A percentile compares a stretch with the other conserved stretches of the same genome.
Conservation (phyloP, 2,888 invertebrate species). For the Escarpia spicata region DNA sequence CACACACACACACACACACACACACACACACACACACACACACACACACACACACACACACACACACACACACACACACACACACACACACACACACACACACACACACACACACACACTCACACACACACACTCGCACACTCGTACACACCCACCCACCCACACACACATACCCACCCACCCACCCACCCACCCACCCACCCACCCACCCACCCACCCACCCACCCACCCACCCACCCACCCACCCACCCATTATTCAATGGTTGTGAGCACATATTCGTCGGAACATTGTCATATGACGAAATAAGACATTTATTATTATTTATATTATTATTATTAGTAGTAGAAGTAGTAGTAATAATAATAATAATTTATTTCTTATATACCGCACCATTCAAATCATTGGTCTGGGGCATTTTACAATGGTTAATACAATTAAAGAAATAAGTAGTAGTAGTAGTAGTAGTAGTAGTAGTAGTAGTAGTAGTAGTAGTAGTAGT, state of each 20-base stretch:
- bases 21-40: background rate
- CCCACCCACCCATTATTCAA: too few species aligned
- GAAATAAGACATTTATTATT: too few species aligned
- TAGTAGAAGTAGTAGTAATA: too few species aligned
- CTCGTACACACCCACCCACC: background rate
- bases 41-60: background rate
- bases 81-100: background rate
- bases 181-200: background rate
- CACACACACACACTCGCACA: background rate
- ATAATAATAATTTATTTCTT: too few species aligned
- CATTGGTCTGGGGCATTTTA: too few species aligned
- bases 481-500: too few species aligned
- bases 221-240: conserved; percentile 64
- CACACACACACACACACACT: background rate
- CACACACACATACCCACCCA: background rate
- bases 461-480: background rate
- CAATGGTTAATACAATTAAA: too few species aligned
- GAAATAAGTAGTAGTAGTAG: too few species aligned
- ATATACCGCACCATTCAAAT: too few species aligned
- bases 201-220: conserved; percentile 25
- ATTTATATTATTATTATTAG: too few species aligned
- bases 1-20: background rate
- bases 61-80: background rate
- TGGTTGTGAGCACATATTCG: background rate
- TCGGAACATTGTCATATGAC: too few species aligned